phyloP scores from a whole-genome alignment of 2,888 invertebrate genomes.

The Chrysolina oricalcia region DNA sequence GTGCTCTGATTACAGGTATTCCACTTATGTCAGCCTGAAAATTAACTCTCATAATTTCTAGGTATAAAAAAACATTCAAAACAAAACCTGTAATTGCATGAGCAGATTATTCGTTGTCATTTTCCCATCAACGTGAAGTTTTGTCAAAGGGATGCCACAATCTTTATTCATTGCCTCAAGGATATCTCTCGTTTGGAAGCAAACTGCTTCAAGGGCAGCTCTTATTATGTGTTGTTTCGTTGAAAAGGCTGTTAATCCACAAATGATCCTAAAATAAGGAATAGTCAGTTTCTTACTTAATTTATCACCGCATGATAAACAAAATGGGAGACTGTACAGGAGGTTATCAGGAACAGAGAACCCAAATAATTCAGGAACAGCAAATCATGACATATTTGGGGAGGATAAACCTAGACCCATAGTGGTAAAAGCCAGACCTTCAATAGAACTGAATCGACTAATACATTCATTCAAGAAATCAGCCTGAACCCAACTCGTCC shows the following conservation, averaged over 20 bases:
- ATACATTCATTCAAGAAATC: too few relatives aligned
- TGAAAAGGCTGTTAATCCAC: slow-evolving; percentile 94
- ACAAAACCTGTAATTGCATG: slow-evolving; percentile 89
- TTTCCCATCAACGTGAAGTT: slow-evolving; percentile 94
- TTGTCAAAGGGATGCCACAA: slow-evolving; percentile 87
- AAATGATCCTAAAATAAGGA: slow-evolving; percentile 78
- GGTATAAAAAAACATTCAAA: slow-evolving; percentile 9
- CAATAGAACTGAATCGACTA: too few relatives aligned
- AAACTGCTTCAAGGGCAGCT: slow-evolving; percentile 95
- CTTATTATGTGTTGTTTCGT: slow-evolving; percentile 94
- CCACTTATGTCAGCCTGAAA: slow-evolving; percentile 89
- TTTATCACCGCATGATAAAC: neutral
- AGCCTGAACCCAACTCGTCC: too few relatives aligned
- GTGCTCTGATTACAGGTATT: slow-evolving; percentile 91
- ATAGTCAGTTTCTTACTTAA: neutral
- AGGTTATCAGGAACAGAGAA: too few relatives aligned
- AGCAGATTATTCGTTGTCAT: slow-evolving; percentile 92
- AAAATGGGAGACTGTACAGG: neutral
- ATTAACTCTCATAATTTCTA: slow-evolving; percentile 23
- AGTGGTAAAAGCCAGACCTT: too few relatives aligned
- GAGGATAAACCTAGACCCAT: too few relatives aligned
- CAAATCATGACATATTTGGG: too few relatives aligned
- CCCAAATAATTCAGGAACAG: too few relatives aligned
- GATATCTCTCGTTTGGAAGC: slow-evolving; percentile 96
- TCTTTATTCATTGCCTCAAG: slow-evolving; percentile 96